Evolutionary conservation across 37 sponge, comb jelly and placozoan species (phyloP).

Genomic region (Beroe ovata): DNA sequence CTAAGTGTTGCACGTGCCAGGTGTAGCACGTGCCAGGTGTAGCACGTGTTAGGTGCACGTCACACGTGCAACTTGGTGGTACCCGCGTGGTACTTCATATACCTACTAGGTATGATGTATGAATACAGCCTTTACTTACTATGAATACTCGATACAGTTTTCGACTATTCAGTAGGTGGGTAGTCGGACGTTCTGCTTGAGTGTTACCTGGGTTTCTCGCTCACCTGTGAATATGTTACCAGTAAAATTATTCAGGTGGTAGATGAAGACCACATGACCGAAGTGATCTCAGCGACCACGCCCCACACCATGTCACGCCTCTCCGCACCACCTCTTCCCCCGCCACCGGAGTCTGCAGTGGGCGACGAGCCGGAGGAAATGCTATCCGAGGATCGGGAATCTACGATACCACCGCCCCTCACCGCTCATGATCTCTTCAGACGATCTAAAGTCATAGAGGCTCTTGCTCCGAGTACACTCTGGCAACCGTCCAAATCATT

Average conservation of each 20-base stretch:
- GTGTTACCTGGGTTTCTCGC: too few relatives aligned
- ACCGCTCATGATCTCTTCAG: constrained; percentile 41
- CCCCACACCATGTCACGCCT: background rate
- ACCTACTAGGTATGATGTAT: too few relatives aligned
- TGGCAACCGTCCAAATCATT: constrained; percentile 14
- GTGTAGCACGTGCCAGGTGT: too few relatives aligned
- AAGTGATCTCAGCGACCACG: background rate
- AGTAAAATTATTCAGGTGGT: background rate
- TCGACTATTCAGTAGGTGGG: too few relatives aligned
- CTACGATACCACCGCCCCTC: constrained; percentile 5
- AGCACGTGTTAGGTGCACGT: too few relatives aligned
- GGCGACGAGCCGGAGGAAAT: background rate
- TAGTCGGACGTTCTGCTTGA: too few relatives aligned
- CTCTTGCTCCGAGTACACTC: constrained; percentile 30
- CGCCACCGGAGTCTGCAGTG: background rate
- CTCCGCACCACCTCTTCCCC: background rate
- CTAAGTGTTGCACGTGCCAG: too few relatives aligned
- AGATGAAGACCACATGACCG: background rate
- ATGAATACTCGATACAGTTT: too few relatives aligned
- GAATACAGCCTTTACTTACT: too few relatives aligned
- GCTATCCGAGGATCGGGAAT: background rate
- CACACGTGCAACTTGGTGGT: too few relatives aligned
- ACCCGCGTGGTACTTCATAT: too few relatives aligned
- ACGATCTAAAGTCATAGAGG: constrained; percentile 38
- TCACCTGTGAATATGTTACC: too few relatives aligned